phyloP scores from a whole-genome alignment of 2,113 vertebrate genomes.

The Sigmodon hispidus region DNA sequence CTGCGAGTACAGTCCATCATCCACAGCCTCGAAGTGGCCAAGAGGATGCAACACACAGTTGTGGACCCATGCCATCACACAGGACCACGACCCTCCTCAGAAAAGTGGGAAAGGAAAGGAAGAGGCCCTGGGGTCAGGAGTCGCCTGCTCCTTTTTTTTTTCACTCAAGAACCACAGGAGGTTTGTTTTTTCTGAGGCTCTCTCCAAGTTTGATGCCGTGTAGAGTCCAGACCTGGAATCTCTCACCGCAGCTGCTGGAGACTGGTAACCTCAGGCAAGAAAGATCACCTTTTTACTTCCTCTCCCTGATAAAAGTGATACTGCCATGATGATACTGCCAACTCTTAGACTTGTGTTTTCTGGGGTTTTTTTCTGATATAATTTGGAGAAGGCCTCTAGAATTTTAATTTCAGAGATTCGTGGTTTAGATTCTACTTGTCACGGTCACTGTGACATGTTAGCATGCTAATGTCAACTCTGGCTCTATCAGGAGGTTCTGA shows the following conservation, averaged over 20 bases:
- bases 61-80: fast-evolving
- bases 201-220: constrained; percentile 53
- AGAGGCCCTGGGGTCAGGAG: constrained; percentile 72
- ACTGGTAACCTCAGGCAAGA: neutral
- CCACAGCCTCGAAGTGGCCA: neutral
- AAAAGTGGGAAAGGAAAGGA: neutral
- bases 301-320: neutral
- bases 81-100: fast-evolving
- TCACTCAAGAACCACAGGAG: constrained; percentile 79
- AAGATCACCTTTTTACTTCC: neutral
- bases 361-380: neutral
- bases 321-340: no score
- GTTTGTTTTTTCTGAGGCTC: constrained; percentile 80
- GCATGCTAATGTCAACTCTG: neutral
- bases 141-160: constrained; percentile 82
- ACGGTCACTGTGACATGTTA: fast-evolving
- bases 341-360: neutral
- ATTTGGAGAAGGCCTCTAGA: neutral
- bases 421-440: neutral
- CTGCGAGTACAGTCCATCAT: neutral
- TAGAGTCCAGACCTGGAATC: neutral
- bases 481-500: neutral
- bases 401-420: no score
- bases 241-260: neutral
- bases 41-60: neutral